Percentiles rank a stretch among this genome's conserved stretches.
These are phyloP conservation scores for Didymodactylos carnosus DNA, from an alignment of 2,888 invertebrate genomes.

Conservation along the genomic window DNA sequence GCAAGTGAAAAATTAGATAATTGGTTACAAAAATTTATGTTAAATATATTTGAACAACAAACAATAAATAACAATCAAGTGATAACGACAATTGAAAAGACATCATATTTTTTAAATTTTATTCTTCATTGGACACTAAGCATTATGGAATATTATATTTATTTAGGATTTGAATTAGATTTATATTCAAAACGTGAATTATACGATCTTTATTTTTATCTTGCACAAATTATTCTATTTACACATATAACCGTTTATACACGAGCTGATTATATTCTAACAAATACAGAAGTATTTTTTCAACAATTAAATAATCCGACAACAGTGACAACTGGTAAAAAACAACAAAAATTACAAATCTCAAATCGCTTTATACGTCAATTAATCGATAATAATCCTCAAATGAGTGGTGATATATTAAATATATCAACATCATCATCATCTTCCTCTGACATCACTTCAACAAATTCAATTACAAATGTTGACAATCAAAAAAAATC, in stretches of 20 bases:
- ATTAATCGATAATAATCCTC: not conserved
- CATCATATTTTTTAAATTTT: constrained; percentile 69
- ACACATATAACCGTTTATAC: constrained; percentile 7
- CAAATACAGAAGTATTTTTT: not conserved
- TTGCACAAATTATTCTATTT: constrained; percentile 15
- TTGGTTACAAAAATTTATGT: not conserved
- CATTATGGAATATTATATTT: constrained; percentile 74
- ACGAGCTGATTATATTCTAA: not conserved
- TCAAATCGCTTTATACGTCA: not conserved
- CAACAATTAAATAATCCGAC: not conserved
- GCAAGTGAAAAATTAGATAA: constrained; percentile 43
- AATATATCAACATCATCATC: not conserved
- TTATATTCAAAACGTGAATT: constrained; percentile 86
- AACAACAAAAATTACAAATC: not conserved
- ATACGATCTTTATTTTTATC: constrained; percentile 60
- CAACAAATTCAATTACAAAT: too few species aligned
- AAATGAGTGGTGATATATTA: not conserved
- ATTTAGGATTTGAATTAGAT: constrained; percentile 82
- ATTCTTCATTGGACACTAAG: constrained; percentile 63
- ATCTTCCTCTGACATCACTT: too few species aligned
- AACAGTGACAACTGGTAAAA: too few species aligned
- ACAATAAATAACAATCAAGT: not conserved
- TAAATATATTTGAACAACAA: not conserved
- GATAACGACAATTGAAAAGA: constrained; percentile 35
- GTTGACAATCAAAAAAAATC: not conserved